A percentile compares a stretch with the other conserved stretches of the same genome.
Evolutionary conservation across 2,888 invertebrate species (phyloP).

Genomic region (Arrhopalites spinosus): DNA sequence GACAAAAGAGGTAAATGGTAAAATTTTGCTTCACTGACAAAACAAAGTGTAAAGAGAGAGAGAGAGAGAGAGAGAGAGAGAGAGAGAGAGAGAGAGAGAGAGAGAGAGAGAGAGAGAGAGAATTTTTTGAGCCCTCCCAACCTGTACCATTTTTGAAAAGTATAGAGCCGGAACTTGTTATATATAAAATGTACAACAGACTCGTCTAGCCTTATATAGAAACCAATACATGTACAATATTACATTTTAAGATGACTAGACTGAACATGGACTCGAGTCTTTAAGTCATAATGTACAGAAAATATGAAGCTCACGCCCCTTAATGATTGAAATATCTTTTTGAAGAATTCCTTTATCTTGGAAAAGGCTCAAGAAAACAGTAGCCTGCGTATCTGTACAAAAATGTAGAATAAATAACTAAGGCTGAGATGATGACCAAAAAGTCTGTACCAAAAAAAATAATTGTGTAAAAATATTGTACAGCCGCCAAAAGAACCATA

Average conservation of each 20-base stretch:
- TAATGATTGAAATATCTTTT: constrained; percentile 9
- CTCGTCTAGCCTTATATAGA: not conserved
- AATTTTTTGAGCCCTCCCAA: constrained; percentile 16
- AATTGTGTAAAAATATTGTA: too few relatives aligned
- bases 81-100: not conserved
- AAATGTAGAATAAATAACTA: too few relatives aligned
- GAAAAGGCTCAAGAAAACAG: too few relatives aligned
- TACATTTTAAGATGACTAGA: too few relatives aligned
- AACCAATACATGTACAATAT: not conserved
- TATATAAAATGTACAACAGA: not conserved
- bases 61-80: not conserved
- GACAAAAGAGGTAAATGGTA: not conserved
- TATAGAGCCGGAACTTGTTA: constrained; percentile 18
- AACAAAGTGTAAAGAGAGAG: not conserved
- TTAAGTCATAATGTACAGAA: too few relatives aligned
- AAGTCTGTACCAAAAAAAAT: too few relatives aligned
- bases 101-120: not conserved
- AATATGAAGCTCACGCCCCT: not conserved
- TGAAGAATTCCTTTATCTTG: too few relatives aligned
- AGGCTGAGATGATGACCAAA: too few relatives aligned
- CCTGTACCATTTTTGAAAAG: constrained; percentile 22
- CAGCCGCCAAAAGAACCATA: too few relatives aligned
- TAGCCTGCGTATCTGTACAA: too few relatives aligned
- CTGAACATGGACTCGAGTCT: too few relatives aligned
- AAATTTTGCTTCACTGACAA: not conserved